phyloP scores from a whole-genome alignment of 2,888 invertebrate species.

The Perithous albicinctus region DNA sequence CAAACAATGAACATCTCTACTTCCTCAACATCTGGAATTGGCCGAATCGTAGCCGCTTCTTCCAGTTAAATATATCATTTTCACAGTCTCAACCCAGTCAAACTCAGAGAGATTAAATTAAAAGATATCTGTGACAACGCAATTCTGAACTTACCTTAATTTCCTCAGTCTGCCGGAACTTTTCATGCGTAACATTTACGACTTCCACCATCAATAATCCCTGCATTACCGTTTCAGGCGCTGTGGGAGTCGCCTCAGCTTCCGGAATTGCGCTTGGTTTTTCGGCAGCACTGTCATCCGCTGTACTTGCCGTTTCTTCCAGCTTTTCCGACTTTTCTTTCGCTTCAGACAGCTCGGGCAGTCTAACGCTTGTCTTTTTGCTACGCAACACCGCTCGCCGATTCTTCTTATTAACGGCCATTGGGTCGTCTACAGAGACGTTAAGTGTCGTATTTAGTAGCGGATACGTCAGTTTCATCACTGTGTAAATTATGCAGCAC shows the following conservation, averaged over 20 bases:
- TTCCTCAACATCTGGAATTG: too few species aligned
- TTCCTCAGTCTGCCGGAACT: constrained; percentile 96
- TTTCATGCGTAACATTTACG: constrained; percentile 95
- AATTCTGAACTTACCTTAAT: constrained; percentile 88
- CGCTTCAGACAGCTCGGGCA: constrained; percentile 47
- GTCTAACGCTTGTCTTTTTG: constrained; percentile 74
- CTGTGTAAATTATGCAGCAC: constrained; percentile 81
- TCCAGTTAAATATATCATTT: too few species aligned
- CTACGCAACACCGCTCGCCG: constrained; percentile 76
- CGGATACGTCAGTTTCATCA: constrained; percentile 93
- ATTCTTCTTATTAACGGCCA: constrained; percentile 85
- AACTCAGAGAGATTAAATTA: too few species aligned
- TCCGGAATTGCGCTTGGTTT: constrained; percentile 58
- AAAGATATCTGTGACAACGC: too few species aligned
- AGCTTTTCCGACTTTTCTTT: constrained; percentile 57
- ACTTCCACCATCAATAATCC: constrained; percentile 96
- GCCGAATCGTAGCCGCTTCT: too few species aligned
- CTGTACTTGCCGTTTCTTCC: constrained; percentile 68
- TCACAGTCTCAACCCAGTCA: too few species aligned
- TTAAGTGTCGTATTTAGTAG: constrained; percentile 93
- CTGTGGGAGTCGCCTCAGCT: constrained; percentile 55
- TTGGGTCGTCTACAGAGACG: constrained; percentile 92
- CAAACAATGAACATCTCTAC: too few species aligned
- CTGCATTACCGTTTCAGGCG: constrained; percentile 75
- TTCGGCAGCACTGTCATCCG: constrained; percentile 45